Conservation (phyloP, 2,888 invertebrate species). For the Eupithecia pulchellata region DNA sequence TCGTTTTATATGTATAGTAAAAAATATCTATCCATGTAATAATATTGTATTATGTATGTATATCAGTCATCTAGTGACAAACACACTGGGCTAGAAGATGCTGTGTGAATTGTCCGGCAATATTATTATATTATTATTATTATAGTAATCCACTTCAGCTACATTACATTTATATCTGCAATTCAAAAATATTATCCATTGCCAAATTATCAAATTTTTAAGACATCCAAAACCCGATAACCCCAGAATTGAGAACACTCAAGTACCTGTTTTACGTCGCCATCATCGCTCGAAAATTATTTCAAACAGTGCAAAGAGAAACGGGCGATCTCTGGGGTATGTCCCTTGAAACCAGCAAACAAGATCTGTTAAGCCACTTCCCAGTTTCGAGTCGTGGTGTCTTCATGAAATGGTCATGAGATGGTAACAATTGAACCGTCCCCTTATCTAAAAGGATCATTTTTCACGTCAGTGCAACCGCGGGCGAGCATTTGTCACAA, state of each 20-base stretch:
- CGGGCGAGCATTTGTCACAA: slow-evolving; percentile 75
- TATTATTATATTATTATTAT: too few relatives aligned
- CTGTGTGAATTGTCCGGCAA: too few relatives aligned
- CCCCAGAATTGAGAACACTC: background rate
- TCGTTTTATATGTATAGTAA: too few relatives aligned
- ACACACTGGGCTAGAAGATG: too few relatives aligned
- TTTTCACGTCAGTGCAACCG: slow-evolving; percentile 79
- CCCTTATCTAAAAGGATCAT: slow-evolving; percentile 79
- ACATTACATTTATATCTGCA: background rate
- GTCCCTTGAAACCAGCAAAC: slow-evolving; percentile 50
- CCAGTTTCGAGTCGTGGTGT: slow-evolving; percentile 39
- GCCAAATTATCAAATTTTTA: slow-evolving; percentile 4
- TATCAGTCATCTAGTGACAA: too few relatives aligned
- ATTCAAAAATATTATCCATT: background rate
- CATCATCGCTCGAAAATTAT: slow-evolving; percentile 58
- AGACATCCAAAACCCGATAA: background rate
- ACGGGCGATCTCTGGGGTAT: slow-evolving; percentile 58
- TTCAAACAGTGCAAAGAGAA: slow-evolving; percentile 60
- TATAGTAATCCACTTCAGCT: background rate
- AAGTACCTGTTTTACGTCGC: slow-evolving; percentile 40
- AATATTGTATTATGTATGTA: too few relatives aligned
- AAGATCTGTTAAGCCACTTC: slow-evolving; percentile 41
- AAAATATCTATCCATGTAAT: too few relatives aligned
- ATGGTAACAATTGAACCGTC: slow-evolving; percentile 75
- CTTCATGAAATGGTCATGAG: slow-evolving; percentile 55